phyloP scores from a whole-genome alignment of 1,140 invertebrate genomes.

The Drosophila pachea region DNA sequence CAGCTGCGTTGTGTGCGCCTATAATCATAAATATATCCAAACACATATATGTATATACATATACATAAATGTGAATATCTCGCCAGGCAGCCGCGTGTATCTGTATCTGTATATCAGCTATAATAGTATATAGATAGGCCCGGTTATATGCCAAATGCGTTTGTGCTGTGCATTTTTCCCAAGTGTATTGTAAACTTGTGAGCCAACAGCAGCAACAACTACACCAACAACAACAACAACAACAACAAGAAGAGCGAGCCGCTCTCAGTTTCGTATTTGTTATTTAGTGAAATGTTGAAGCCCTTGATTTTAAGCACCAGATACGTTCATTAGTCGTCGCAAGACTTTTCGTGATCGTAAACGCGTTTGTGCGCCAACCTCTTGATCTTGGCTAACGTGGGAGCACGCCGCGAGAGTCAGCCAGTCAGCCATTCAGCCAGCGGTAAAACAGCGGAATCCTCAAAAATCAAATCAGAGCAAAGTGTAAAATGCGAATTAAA shows the following conservation, averaged over 20 bases:
- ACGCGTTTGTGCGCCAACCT: constrained; percentile 43
- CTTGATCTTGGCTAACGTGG: constrained; percentile 24
- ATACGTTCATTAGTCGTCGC: constrained; percentile 66
- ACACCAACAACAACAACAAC: constrained; percentile 17
- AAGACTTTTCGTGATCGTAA: constrained; percentile 54
- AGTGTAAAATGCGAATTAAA: constrained; percentile 12
- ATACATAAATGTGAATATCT: constrained; percentile 66
- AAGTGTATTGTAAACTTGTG: constrained; percentile 56
- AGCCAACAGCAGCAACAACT: constrained; percentile 30
- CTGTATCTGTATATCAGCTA: constrained; percentile 12
- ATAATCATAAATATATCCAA: constrained; percentile 74
- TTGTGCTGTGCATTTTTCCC: constrained; percentile 71
- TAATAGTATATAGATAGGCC: constrained; percentile 49
- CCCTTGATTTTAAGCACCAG: constrained; percentile 69
- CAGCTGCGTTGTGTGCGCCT: constrained; percentile 41
- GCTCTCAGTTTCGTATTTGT: constrained; percentile 37
- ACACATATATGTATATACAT: constrained; percentile 17
- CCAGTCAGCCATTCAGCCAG: constrained; percentile 7
- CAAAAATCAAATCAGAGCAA: constrained; percentile 1
- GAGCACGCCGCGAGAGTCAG: background rate
- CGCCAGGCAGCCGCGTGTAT: constrained; percentile 10
- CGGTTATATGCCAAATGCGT: constrained; percentile 56
- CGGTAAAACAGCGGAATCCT: constrained; percentile 16
- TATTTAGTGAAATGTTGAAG: constrained; percentile 64
- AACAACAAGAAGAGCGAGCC: constrained; percentile 8